Evolutionary conservation across 2,113 vertebrate genomes (phyloP), one percentile per base, ranked within the genome.

Genomic region (Campylomormyrus numenius): DNA sequence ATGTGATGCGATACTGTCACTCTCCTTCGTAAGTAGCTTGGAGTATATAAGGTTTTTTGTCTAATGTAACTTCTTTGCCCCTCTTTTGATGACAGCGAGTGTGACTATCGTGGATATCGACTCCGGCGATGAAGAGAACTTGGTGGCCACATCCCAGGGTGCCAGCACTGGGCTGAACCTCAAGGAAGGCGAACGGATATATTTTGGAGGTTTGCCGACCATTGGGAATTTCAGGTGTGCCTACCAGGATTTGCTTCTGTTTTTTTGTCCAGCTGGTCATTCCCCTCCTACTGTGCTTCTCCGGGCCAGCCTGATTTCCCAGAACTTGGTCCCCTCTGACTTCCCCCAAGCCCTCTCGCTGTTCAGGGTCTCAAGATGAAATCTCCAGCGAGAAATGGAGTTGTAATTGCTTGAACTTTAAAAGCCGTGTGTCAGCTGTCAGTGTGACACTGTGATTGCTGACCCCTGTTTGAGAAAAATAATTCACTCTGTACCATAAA

Each of bases 161-260:
- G 96, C 96, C 85, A 97, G 98, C 89, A 97, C 96, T 21, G 98
- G 98, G 62, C 97, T 99, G 88, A 99, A 99, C 93, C 95, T 99
- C 88, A 97, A 96, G 94, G 96, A 96, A 24, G 94, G 96, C 3
- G 98, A 99, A 91, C 98, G 96, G 93, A 99, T 99, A 91, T 99
- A 98, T 95, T 99, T 99, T 93, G 98, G 98, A 87, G 98, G 98
- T 50, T 92, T 99, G 91, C 98, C 98, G 87, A 97, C 96, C 0
- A 93, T 97, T 66, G 96, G 97, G 92, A 98, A 97, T 92, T 96
- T 99, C 94, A 99, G 98, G 98, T 99, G 96, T 9, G 31, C 35
- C 19, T 45, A 5, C 9, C 0, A 3, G 45, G n/a, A 53, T 17
- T 35, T 21, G 15, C 46, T 87, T 27, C 24, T 15, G 19, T 84